Conservation (phyloP, 2,797 vertebrate genomes). For the Myiothlypis chrysogaster region DNA sequence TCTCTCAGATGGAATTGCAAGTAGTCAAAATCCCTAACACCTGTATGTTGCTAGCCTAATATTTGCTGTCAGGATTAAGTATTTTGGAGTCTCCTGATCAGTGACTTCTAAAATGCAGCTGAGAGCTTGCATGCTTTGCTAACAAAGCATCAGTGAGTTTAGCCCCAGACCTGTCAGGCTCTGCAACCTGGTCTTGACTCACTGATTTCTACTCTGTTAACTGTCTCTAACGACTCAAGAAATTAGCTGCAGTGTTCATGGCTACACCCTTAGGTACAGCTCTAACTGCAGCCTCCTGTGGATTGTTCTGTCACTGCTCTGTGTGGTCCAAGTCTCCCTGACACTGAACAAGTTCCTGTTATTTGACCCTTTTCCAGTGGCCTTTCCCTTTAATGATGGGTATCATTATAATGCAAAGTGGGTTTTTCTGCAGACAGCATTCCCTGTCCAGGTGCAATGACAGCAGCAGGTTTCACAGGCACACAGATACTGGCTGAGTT, state of each 20-base stretch:
- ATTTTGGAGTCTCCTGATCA: neutral
- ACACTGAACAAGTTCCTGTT: neutral
- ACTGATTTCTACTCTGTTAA: neutral
- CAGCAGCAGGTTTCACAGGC: neutral
- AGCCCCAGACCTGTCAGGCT: neutral
- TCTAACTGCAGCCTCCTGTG: neutral
- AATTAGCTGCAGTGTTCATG: neutral
- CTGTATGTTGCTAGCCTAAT: neutral
- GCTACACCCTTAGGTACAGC: neutral
- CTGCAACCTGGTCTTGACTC: neutral
- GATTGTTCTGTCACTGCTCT: neutral
- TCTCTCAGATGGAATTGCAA: neutral
- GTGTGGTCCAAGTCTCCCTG: neutral
- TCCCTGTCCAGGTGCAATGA: neutral
- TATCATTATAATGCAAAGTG: neutral
- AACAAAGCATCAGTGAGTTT: neutral
- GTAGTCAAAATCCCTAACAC: neutral
- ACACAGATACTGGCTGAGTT: neutral
- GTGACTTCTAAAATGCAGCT: neutral
- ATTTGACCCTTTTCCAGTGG: neutral
- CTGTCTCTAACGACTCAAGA: neutral
- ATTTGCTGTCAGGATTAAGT: neutral
- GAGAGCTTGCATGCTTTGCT: neutral
- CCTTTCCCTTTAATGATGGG: neutral
- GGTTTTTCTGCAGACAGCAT: neutral